These are phyloP conservation scores for Luidia sarsii DNA, from an alignment of 53 echinoderm and acorn worm species.

Conservation along the genomic window DNA sequence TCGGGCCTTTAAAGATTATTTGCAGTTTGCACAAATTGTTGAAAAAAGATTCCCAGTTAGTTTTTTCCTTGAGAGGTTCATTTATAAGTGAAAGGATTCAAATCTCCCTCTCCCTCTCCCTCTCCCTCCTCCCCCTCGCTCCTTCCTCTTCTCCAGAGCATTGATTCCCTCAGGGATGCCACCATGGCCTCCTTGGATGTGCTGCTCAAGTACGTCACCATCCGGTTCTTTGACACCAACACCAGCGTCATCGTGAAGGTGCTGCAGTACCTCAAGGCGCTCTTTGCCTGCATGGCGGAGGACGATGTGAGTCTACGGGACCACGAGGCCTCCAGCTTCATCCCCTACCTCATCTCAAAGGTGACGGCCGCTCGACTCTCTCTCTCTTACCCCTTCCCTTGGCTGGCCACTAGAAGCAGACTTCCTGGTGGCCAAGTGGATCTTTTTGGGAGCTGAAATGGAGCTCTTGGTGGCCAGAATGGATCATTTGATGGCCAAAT, in stretches of 20 bases:
- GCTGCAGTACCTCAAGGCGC: constrained; percentile 71
- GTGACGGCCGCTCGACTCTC: constrained; percentile 12
- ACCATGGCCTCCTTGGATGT: constrained; percentile 78
- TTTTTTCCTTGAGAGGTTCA: too few species aligned
- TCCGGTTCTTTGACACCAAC: constrained; percentile 96
- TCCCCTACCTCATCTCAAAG: constrained; percentile 78
- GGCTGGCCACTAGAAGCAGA: background rate
- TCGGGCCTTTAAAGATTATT: too few species aligned
- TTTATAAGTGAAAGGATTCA: too few species aligned
- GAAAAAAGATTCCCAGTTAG: background rate
- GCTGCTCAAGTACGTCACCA: constrained; percentile 78
- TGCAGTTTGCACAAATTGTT: too few species aligned
- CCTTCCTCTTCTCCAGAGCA: constrained; percentile 34
- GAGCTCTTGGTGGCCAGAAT: too few species aligned
- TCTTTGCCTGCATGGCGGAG: constrained; percentile 76
- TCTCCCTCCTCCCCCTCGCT: background rate
- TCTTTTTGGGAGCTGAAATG: too few species aligned
- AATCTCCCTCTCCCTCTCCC: too few species aligned
- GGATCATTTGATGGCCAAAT: too few species aligned
- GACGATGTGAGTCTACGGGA: constrained; percentile 80
- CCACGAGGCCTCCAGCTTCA: constrained; percentile 80
- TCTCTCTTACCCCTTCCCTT: too few species aligned
- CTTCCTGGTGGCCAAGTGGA: too few species aligned
- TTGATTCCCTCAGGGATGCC: constrained; percentile 70
- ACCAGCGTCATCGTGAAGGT: constrained; percentile 81